Conservation (phyloP, 1,140 invertebrate species). For the Diachasma alloeum region DNA sequence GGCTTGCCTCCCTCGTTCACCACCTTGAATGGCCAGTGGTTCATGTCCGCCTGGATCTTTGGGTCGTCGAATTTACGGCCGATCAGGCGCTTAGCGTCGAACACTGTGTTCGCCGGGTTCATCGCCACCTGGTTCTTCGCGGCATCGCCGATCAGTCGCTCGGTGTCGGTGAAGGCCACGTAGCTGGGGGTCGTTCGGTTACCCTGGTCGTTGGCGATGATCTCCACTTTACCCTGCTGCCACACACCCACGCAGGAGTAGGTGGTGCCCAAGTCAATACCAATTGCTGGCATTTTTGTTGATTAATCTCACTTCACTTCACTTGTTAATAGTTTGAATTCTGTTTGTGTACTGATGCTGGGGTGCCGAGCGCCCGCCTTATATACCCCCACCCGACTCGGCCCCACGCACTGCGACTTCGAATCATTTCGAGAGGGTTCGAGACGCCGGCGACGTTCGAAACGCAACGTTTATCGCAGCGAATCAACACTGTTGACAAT, state of each 20-base stretch:
- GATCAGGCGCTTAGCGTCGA: not conserved
- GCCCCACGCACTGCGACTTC: too few species aligned
- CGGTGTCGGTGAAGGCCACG: not conserved
- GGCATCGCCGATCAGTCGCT: not conserved
- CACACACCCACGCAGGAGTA: not conserved
- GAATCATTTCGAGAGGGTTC: not conserved
- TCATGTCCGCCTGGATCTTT: not conserved
- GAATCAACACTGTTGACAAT: too few species aligned
- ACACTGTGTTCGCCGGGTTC: not conserved
- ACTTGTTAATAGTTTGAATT: conserved; percentile 22
- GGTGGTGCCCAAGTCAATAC: not conserved
- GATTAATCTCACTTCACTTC: not conserved
- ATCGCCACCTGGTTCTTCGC: conserved; percentile 1
- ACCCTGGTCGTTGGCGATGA: not conserved
- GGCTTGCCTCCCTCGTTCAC: not conserved
- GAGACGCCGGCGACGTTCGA: not conserved
- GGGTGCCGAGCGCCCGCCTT: not conserved
- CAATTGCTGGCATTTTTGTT: not conserved
- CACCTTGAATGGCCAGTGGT: not conserved
- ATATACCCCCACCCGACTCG: conserved; percentile 11
- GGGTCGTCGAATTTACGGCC: not conserved
- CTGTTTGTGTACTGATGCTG: conserved; percentile 19
- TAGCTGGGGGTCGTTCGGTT: not conserved
- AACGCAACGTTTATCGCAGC: too few species aligned
- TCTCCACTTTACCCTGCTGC: not conserved